Conservation (phyloP, 2,113 vertebrate species). For the Megaceryle torquata region DNA sequence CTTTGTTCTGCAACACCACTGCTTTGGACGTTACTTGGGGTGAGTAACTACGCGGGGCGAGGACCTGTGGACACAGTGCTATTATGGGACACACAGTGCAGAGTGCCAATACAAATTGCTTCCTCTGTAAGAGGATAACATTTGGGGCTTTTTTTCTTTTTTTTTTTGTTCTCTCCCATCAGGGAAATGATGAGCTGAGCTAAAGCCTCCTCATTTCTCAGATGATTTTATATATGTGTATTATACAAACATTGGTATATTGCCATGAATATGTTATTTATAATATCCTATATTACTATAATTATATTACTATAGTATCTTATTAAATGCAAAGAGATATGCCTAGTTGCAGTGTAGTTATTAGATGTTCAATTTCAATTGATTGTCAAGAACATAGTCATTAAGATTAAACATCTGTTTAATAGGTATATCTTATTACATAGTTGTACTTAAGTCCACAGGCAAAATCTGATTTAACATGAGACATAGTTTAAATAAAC, state of each 20-base stretch:
- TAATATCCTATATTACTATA: constrained; percentile 43
- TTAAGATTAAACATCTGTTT: constrained; percentile 81
- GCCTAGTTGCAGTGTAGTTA: constrained; percentile 70
- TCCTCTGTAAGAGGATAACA: neutral
- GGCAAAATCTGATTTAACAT: constrained; percentile 80
- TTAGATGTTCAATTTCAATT: constrained; percentile 77
- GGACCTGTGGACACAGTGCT: neutral
- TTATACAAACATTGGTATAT: constrained; percentile 46
- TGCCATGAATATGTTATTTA: constrained; percentile 53
- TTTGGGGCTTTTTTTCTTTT: accelerated
- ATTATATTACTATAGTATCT: constrained; percentile 56
- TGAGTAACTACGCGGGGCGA: neutral
- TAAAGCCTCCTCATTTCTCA: constrained; percentile 28
- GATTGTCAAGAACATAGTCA: constrained; percentile 77
- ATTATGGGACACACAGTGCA: neutral
- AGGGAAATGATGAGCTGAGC: constrained; percentile 26
- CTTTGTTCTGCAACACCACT: neutral
- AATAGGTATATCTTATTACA: constrained; percentile 82
- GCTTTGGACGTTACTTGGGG: neutral
- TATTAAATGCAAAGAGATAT: constrained; percentile 71
- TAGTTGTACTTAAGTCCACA: constrained; percentile 73
- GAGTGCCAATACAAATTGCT: neutral
- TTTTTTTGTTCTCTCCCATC: neutral
- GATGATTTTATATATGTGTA: neutral
- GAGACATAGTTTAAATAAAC: constrained; percentile 83